phyloP scores from a whole-genome alignment of 1,140 invertebrate species.

The Rhopalosiphum maidis region DNA sequence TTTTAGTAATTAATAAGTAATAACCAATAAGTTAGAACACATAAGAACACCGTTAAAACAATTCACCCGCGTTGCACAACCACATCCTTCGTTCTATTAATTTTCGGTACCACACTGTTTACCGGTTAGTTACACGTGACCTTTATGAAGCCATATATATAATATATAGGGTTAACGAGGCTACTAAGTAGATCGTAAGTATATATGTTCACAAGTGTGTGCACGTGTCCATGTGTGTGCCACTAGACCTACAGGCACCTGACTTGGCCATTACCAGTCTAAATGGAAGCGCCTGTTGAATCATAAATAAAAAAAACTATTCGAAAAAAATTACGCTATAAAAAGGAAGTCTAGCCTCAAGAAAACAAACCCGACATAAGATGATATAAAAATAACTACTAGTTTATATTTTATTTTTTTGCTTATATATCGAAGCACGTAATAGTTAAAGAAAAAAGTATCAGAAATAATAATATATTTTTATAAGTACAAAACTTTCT shows the following conservation, averaged over 20 bases:
- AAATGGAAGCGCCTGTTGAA: constrained; percentile 36
- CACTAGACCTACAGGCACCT: constrained; percentile 18
- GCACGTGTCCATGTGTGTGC: background rate
- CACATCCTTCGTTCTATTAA: background rate
- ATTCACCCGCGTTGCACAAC: background rate
- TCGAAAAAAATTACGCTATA: background rate
- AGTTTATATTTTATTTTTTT: background rate
- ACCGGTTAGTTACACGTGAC: constrained; percentile 32
- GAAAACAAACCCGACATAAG: background rate
- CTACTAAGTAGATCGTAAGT: constrained; percentile 12
- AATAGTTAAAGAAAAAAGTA: background rate
- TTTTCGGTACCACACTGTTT: background rate
- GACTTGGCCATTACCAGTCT: background rate
- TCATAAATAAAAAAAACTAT: background rate
- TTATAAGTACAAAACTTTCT: background rate
- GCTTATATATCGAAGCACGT: background rate
- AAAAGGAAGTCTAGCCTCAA: constrained; percentile 29
- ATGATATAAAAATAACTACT: background rate
- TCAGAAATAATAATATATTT: background rate
- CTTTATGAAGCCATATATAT: constrained; percentile 5
- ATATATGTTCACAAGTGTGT: background rate
- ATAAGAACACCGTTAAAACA: background rate
- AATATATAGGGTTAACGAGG: constrained; percentile 20
- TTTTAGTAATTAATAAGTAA: background rate
- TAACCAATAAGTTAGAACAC: background rate